Conservation (phyloP, 1,140 invertebrate species). For the Saxidomus purpurata region DNA sequence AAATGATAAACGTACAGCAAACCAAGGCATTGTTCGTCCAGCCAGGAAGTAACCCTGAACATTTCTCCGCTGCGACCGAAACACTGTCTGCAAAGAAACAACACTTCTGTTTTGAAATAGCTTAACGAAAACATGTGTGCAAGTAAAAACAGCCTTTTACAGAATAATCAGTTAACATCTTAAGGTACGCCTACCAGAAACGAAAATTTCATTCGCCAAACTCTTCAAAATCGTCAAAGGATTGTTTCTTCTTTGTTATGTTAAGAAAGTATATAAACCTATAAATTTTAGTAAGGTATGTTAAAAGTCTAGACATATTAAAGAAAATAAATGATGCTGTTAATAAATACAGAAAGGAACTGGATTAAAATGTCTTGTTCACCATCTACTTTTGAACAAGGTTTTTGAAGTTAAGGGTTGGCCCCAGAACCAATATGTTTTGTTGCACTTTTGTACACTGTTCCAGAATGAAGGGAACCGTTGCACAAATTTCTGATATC, state of each 20-base stretch:
- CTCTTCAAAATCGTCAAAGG: background rate
- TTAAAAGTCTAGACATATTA: no score
- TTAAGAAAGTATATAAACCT: no score
- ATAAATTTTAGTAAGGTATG: no score
- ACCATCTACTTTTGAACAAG: no score
- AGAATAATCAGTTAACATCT: background rate
- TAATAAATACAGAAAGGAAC: no score
- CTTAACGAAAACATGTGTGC: background rate
- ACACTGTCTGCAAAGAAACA: slow-evolving; percentile 24
- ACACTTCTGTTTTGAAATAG: background rate
- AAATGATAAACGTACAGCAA: slow-evolving; percentile 38
- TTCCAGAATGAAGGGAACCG: no score
- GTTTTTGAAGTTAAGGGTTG: no score
- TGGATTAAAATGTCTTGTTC: no score
- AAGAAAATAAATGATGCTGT: no score
- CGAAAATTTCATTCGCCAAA: background rate
- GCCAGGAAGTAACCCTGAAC: slow-evolving; percentile 57
- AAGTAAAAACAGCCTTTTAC: background rate
- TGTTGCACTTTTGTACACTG: no score
- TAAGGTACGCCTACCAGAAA: background rate
- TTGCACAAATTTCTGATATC: no score
- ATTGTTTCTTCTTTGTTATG: background rate
- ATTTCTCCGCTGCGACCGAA: slow-evolving; percentile 53
- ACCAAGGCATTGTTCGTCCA: slow-evolving; percentile 56
- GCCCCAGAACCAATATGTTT: no score